phyloP scores from a whole-genome alignment of 2,113 vertebrate genomes.

The Amphilophus citrinellus region DNA sequence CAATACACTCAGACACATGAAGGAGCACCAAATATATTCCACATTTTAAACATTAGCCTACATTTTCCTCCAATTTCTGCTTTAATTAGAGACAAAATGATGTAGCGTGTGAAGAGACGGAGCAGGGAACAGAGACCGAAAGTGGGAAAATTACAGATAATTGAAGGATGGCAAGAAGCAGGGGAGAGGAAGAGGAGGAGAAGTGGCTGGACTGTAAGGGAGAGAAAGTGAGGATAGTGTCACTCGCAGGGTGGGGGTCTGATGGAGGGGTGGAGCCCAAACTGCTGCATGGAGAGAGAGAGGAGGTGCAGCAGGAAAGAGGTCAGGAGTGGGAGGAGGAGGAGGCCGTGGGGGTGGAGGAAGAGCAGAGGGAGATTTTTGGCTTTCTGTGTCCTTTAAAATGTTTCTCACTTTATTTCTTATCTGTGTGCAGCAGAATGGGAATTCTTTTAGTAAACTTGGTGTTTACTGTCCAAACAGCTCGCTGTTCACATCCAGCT shows the following conservation, averaged over 20 bases:
- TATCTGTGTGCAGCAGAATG: neutral
- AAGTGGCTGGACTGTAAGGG: neutral
- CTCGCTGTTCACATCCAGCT: too few relatives aligned
- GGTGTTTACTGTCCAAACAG: slow-evolving; percentile 16
- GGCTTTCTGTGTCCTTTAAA: neutral
- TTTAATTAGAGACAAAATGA: neutral
- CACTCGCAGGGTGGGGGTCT: neutral
- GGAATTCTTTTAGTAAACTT: neutral
- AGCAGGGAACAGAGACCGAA: neutral
- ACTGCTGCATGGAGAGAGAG: slow-evolving; percentile 38
- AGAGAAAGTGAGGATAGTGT: slow-evolving; percentile 30
- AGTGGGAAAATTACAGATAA: neutral
- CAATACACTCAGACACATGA: neutral
- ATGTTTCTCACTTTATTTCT: neutral
- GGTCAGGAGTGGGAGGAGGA: slow-evolving; percentile 44
- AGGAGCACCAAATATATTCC: neutral
- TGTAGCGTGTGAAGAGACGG: neutral
- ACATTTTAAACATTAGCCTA: neutral
- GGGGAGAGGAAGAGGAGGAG: neutral
- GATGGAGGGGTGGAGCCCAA: slow-evolving; percentile 47
- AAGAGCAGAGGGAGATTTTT: neutral
- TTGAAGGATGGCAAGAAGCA: neutral
- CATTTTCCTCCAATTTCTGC: neutral
- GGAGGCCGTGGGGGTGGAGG: slow-evolving; percentile 31
- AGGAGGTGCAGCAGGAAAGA: slow-evolving; percentile 45